Evolutionary conservation across 1,140 invertebrate genomes (phyloP).

Genomic region (Hycleus phaleratus): DNA sequence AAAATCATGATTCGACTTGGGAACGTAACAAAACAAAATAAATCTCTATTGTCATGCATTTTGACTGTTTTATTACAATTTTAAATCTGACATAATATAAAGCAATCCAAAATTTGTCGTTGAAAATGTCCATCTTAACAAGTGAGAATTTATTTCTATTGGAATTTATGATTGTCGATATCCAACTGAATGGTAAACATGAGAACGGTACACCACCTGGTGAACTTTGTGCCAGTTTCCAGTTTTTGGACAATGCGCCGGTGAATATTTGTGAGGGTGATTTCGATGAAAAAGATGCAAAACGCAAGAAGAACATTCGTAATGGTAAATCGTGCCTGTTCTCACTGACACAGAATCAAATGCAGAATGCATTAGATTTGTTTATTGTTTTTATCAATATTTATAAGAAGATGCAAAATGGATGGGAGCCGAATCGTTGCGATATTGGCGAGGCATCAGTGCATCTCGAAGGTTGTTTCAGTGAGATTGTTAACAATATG

Average conservation of each 20-base stretch:
- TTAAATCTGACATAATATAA: no score
- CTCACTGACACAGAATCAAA: slow-evolving; percentile 39
- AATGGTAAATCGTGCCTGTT: slow-evolving; percentile 50
- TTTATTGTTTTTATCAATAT: slow-evolving; percentile 41
- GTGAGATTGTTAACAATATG: slow-evolving; percentile 31
- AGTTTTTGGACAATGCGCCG: slow-evolving; percentile 45
- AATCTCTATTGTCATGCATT: no score
- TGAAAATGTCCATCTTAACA: slow-evolving; percentile 41
- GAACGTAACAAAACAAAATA: no score
- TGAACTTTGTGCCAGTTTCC: slow-evolving; percentile 45
- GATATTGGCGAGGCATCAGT: slow-evolving; percentile 33
- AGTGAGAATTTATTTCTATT: slow-evolving; percentile 49
- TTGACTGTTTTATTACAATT: no score
- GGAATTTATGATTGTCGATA: slow-evolving; percentile 48
- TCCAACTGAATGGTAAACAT: slow-evolving; percentile 38
- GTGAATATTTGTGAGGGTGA: slow-evolving; percentile 50
- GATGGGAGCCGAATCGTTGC: slow-evolving; percentile 30
- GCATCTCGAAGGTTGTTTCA: slow-evolving; percentile 33
- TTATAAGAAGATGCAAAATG: slow-evolving; percentile 32
- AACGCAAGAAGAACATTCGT: slow-evolving; percentile 37
- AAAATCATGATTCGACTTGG: no score
- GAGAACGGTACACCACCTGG: slow-evolving; percentile 20
- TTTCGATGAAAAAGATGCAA: slow-evolving; percentile 26
- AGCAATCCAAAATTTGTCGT: no score
- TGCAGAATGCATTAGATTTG: slow-evolving; percentile 33